Base-by-base conservation (phyloP, 2,888 invertebrate genomes). In the Ctena decussata region DNA sequence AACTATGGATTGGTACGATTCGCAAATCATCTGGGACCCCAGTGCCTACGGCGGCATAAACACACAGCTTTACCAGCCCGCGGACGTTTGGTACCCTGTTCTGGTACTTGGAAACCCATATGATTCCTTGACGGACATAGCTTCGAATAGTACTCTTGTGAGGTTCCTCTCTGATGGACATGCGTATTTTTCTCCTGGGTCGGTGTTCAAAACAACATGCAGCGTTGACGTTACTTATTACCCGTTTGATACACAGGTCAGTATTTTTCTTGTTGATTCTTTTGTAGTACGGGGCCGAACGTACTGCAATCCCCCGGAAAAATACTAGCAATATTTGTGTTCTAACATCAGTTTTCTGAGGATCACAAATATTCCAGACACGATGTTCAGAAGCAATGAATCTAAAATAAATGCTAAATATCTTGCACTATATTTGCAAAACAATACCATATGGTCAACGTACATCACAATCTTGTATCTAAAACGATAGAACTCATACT, bases 241-340 rank as follows among this genome's bases (percentile, higher is more conserved):
- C 41, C 89, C 89, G 0, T 89, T 89, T 76, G 89, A 89, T 37
- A 82, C 84, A 53, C 89, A 89, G 78, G 85, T 85, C 15, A 41
- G 41, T 41, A 11, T 41, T 15, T 15, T 11, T 41, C 41, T 11
- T 41, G 15, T 41, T 6, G 41, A 41, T 15, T 41, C n/a, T n/a
- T n/a, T n/a, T n/a, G n/a, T n/a, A n/a, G n/a, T n/a, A n/a, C n/a
- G n/a, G n/a, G n/a, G n/a, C n/a, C n/a, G n/a, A n/a, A n/a, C n/a
- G n/a, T n/a, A n/a, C n/a, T n/a, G n/a, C n/a, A n/a, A n/a, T n/a
- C n/a, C n/a, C n/a, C n/a, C n/a, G n/a, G n/a, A n/a, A n/a, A n/a
- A n/a, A n/a, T n/a, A n/a, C n/a, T n/a, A n/a, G n/a, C n/a, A n/a
- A n/a, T n/a, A n/a, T n/a, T n/a, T n/a, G n/a, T n/a, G n/a, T n/a